These are phyloP conservation scores for Zosterops borbonicus DNA, from an alignment of 2,113 vertebrate species.

Conservation along the genomic window DNA sequence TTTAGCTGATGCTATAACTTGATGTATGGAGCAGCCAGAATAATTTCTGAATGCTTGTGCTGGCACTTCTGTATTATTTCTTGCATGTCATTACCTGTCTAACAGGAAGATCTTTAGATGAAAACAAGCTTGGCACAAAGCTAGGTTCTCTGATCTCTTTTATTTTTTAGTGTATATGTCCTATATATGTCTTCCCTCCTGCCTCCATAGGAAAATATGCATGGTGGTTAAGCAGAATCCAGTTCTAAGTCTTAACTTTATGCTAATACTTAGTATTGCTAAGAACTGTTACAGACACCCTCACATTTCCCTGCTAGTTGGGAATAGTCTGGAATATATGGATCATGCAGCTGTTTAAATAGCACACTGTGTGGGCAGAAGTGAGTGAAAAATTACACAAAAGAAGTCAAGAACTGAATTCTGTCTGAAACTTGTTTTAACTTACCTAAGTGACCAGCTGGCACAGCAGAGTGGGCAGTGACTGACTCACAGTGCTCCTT, in stretches of 20 bases:
- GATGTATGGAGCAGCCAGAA: neutral
- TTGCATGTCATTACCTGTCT: accelerated
- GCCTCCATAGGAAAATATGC: neutral
- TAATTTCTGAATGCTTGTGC: neutral
- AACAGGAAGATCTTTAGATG: neutral
- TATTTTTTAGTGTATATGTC: neutral
- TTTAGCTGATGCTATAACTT: neutral
- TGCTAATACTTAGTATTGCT: neutral
- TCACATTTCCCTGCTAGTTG: neutral
- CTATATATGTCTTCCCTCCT: neutral
- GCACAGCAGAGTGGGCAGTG: neutral
- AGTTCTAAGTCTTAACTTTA: neutral
- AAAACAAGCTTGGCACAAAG: neutral
- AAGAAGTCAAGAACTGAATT: neutral
- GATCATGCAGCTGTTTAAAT: neutral
- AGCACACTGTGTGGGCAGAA: neutral
- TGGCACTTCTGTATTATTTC: neutral
- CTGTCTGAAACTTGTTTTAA: neutral
- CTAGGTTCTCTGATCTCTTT: neutral
- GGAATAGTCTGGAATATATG: neutral
- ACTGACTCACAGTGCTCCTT: neutral
- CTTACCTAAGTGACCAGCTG: neutral
- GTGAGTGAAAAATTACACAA: neutral
- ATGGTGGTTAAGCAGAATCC: neutral
- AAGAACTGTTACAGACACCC: neutral